These are phyloP conservation scores for Pseudotriccus pelzelni DNA, from an alignment of 2,797 vertebrate species.

Conservation along the genomic window DNA sequence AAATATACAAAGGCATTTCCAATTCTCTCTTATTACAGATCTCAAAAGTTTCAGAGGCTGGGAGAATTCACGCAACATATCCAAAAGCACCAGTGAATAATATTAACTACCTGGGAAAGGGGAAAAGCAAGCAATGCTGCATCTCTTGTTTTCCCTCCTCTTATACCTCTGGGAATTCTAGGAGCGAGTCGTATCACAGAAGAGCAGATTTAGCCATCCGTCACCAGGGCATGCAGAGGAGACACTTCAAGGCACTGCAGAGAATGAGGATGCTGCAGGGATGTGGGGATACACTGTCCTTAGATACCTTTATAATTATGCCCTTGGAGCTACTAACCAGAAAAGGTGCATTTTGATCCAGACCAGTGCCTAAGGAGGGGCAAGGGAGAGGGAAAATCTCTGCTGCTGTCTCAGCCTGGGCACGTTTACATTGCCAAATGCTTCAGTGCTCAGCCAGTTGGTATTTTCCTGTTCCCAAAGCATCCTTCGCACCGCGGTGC, in stretches of 20 bases:
- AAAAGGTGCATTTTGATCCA: not conserved
- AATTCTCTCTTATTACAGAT: not conserved
- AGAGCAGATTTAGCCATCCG: not conserved
- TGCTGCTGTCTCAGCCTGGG: not conserved
- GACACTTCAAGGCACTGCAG: not conserved
- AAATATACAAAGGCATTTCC: not conserved
- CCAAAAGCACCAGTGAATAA: not conserved
- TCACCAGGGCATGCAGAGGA: not conserved
- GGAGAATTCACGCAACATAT: not conserved
- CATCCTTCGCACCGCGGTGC: not conserved
- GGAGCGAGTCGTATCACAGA: fast-evolving
- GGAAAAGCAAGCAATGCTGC: not conserved
- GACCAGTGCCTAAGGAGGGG: not conserved
- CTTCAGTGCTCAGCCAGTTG: not conserved
- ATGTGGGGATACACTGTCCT: not conserved
- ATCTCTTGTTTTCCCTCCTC: not conserved
- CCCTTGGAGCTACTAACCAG: not conserved
- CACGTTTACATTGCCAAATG: fast-evolving
- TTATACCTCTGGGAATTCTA: not conserved
- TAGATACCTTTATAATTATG: not conserved
- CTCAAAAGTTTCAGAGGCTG: not conserved
- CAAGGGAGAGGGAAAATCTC: not conserved
- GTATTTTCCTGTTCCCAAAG: not conserved
- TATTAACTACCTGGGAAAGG: not conserved
- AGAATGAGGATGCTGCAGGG: not conserved